Evolutionary conservation across 2,888 invertebrate genomes (phyloP).

Genomic region (Augiades crinisus): DNA sequence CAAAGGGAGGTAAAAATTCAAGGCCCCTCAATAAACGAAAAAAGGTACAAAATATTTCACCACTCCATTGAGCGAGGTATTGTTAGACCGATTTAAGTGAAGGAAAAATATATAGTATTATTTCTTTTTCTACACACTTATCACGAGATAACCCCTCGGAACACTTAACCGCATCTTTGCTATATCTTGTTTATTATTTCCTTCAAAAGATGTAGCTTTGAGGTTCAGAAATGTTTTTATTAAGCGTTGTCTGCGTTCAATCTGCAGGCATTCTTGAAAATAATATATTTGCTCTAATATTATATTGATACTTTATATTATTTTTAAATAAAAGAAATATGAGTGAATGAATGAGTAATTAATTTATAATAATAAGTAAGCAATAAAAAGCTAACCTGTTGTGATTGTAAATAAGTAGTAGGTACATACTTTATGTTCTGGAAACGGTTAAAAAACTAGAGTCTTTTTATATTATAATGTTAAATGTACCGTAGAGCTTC

Average conservation of each 20-base stretch:
- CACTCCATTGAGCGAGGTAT: neutral
- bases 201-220: slow-evolving; percentile 11
- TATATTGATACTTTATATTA: neutral
- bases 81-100: neutral
- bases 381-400: too few relatives aligned
- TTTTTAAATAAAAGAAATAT: too few relatives aligned
- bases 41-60: neutral
- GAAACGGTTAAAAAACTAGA: too few relatives aligned
- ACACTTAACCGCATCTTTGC: neutral
- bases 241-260: neutral
- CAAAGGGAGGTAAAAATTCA: too few relatives aligned
- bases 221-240: slow-evolving; percentile 2
- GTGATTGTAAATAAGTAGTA: too few relatives aligned
- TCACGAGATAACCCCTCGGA: slow-evolving; percentile 6
- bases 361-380: too few relatives aligned
- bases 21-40: too few relatives aligned
- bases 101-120: neutral
- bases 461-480: too few relatives aligned
- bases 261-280: slow-evolving; percentile 1
- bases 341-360: too few relatives aligned
- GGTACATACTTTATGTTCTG: too few relatives aligned
- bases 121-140: neutral
- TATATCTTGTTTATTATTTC: slow-evolving; percentile 12
- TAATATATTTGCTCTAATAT: slow-evolving; percentile 3
- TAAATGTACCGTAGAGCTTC: too few relatives aligned